Percentiles rank a stretch among this genome's conserved stretches.
phyloP scores from a whole-genome alignment of 2,888 invertebrate species.

The Bugulina stolonifera region DNA sequence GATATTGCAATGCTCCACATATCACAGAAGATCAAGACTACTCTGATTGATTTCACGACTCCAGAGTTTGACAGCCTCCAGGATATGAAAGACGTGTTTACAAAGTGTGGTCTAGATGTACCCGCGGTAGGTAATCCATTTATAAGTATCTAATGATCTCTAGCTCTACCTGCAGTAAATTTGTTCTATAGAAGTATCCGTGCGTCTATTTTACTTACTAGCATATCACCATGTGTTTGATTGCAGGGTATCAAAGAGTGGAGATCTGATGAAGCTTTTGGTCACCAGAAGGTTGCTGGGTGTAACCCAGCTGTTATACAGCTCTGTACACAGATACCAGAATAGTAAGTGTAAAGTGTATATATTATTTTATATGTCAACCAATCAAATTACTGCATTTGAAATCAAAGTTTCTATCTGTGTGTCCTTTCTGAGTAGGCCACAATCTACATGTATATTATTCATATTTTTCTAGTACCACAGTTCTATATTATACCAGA shows the following conservation, averaged over 20 bases:
- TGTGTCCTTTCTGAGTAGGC: too few species aligned
- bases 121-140: not conserved
- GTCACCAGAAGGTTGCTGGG: not conserved
- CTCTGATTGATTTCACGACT: conserved; percentile 32
- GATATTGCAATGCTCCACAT: not conserved
- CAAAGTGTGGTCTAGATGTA: conserved; percentile 27
- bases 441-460: too few species aligned
- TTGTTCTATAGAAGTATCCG: too few species aligned
- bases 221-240: too few species aligned
- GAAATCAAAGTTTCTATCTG: too few species aligned
- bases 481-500: conserved; percentile 31
- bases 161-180: too few species aligned
- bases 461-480: too few species aligned
- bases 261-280: not conserved
- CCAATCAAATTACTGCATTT: too few species aligned
- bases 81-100: conserved; percentile 49
- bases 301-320: not conserved
- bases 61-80: conserved; percentile 50
- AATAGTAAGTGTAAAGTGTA: not conserved
- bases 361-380: too few species aligned
- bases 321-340: not conserved
- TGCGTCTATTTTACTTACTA: too few species aligned
- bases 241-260: not conserved
- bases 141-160: too few species aligned
- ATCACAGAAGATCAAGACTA: not conserved